Evolutionary conservation across 2,888 invertebrate genomes (phyloP), one percentile per base, ranked within the genome.

Genomic region (Lamproptera curius): DNA sequence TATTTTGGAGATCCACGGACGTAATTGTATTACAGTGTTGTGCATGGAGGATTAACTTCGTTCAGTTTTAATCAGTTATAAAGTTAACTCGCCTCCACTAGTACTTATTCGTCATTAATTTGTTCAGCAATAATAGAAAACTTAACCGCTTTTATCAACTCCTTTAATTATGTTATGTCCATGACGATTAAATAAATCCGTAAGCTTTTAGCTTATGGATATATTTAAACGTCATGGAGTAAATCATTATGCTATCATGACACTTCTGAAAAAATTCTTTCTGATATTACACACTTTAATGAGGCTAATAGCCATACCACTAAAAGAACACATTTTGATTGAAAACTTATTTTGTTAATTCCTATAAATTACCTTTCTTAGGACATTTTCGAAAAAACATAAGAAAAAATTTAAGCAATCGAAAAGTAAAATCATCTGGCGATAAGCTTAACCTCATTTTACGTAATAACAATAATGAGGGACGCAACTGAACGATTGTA

Each of bases 21-120:
- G 39, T 45, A 39, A 45, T 39, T 17, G 11, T 39, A 39, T 45
- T 39, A 45, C 38, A 38, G 33, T 44, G 33, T 31, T 33, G 31
- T 45, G 34, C 33, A 14, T 51, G 42, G 33, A 36, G 35, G 36
- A 50, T 63, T 56, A 50, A 55, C 56, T 58, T 59, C 55, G 54
- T 59, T 58, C 45, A 46, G 55, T 51, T 61, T 58, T 56, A 52
- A 53, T 59, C 58, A 54, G 55, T 56, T 53, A 55, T 55, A 46
- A 56, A 63, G 56, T 60, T 67, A 53, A 49, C 54, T 56, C 42
- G 48, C 43, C 44, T 46, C 42, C 55, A 31, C 50, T 50, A 37
- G 50, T 46, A 46, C 51, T 55, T 56, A 52, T 61, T 55, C 51
- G 51, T 52, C 51, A 58, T 50, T 57, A 56, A 52, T 55, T 57